Evolutionary conservation across 1,140 invertebrate species (phyloP), one percentile per base, ranked within the genome.

Genomic region (Episyrphus balteatus): DNA sequence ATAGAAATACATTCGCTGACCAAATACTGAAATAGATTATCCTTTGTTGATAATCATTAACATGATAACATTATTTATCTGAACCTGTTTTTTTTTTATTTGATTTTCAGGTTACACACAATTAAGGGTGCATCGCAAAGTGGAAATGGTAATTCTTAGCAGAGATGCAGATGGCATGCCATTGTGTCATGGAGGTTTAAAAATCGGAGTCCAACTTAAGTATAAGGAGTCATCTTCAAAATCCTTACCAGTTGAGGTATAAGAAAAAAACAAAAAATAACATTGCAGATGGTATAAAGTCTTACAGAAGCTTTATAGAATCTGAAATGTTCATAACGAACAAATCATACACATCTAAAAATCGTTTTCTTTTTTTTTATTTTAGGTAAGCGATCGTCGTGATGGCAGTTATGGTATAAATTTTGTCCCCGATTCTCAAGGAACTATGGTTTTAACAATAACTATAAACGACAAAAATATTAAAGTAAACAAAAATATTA

Each of bases 401-500:
- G 78, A 82, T 62, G 80, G 80, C 34, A 73, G 72, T 19, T 83
- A 82, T 61, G 55, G 58, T 10, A 63, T 84, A 9, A 58, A 65
- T 2, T 75, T 84, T 48, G 70, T 72, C 0, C 76, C 81, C 6
- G 75, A 77, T 46, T 61, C 70, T 7, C 69, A 79, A n/a, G 79
- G 79, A 2, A 70, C 72, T 8, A 66, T 81, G 15, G 61, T 75
- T 30, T 59, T 83, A 3, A 74, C 73, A 19, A 70, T 82, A 37
- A 75, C 70, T 9, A 67, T 82, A 1, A 76, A 80, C 55, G 75
- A 77, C n/a, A 73, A 73, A 42, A 74, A 75, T 9, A 75, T 82
- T 36, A 76, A 79, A 66, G 77, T 78, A 64, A 21, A 15, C 2
- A 40, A 19, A n/a, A 8, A 37, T 37, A 37, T 5, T n/a, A 21